These are phyloP conservation scores for Palaemon carinicauda DNA, from an alignment of 1,140 invertebrate genomes.

Conservation along the genomic window DNA sequence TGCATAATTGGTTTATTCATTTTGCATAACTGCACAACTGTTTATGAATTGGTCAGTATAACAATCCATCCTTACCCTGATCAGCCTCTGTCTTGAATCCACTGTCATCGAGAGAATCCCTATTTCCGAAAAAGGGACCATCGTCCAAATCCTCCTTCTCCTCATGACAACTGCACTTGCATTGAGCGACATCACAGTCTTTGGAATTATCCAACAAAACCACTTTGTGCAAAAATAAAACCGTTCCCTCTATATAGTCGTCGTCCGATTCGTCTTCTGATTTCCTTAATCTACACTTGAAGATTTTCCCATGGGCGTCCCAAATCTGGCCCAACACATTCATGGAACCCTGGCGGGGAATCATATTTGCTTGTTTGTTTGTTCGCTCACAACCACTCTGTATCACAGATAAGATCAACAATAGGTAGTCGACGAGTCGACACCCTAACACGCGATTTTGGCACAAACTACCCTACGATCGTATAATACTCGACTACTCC, in stretches of 20 bases:
- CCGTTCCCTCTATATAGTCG: conserved; percentile 33
- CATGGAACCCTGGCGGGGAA: conserved; percentile 33
- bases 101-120: conserved; percentile 23
- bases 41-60: too few species aligned
- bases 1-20: too few species aligned
- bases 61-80: background rate
- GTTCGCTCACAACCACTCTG: conserved; percentile 15
- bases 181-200: conserved; percentile 18
- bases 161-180: conserved; percentile 41
- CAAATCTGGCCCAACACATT: conserved; percentile 37
- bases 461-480: background rate
- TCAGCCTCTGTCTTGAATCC: background rate
- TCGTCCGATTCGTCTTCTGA: conserved; percentile 19
- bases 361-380: conserved; percentile 8
- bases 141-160: background rate
- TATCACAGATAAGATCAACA: conserved; percentile 3
- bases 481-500: too few species aligned
- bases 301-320: conserved; percentile 41
- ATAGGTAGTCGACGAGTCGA: background rate
- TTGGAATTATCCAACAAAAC: conserved; percentile 10
- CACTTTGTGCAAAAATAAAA: conserved; percentile 44
- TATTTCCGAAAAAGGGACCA: conserved; percentile 11
- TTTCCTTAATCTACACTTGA: conserved; percentile 38
- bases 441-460: conserved; percentile 3
- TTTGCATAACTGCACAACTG: too few species aligned